Evolutionary conservation across 2,888 invertebrate species (phyloP).

Genomic region (Parnassius orleans): DNA sequence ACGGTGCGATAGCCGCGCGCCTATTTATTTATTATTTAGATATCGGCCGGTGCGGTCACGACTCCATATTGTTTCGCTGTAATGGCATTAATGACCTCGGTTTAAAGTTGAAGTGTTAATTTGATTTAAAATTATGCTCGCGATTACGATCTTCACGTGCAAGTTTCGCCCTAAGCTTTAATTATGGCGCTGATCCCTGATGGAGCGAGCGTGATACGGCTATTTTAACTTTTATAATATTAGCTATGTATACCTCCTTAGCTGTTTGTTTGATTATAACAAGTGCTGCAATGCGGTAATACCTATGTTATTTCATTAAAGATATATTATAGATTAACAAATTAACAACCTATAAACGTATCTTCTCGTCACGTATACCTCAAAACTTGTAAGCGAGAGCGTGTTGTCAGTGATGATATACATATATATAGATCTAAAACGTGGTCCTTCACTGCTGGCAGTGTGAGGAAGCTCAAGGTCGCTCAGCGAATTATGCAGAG

Average conservation of each 20-base stretch:
- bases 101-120: constrained; percentile 81
- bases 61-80: constrained; percentile 77
- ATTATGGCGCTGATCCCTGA: constrained; percentile 66
- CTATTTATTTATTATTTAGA: constrained; percentile 81
- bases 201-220: constrained; percentile 58
- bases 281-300: constrained; percentile 26
- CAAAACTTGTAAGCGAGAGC: too few species aligned
- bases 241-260: constrained; percentile 30
- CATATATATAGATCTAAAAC: too few species aligned
- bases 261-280: constrained; percentile 24
- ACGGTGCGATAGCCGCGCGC: constrained; percentile 65
- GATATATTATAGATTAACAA: too few species aligned
- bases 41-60: constrained; percentile 75
- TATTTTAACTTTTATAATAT: constrained; percentile 43
- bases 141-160: constrained; percentile 74
- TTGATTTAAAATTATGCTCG: constrained; percentile 79
- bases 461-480: too few species aligned
- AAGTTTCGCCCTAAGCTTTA: constrained; percentile 75
- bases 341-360: too few species aligned
- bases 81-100: constrained; percentile 79
- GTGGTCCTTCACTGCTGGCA: too few species aligned
- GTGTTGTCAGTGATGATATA: too few species aligned
- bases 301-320: background rate
- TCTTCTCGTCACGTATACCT: too few species aligned
- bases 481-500: too few species aligned